Conservation (phyloP, 1,140 invertebrate species). For the Aphaenogaster floridana region DNA sequence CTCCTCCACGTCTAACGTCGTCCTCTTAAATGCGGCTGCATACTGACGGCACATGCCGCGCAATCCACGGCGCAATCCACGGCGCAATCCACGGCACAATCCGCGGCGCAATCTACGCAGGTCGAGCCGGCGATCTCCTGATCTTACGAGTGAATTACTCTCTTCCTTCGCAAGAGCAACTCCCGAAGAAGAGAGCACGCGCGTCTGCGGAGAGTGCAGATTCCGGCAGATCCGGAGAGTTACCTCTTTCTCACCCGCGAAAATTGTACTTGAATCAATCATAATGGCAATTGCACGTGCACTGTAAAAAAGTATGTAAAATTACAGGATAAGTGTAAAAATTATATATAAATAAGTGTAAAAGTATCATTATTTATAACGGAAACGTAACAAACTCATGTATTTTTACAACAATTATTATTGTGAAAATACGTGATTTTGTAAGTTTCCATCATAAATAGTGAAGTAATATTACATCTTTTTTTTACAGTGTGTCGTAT, state of each 20-base stretch:
- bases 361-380: too few relatives aligned
- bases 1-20: conserved; percentile 52
- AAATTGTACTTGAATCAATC: not conserved
- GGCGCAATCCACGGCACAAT: conserved; percentile 14
- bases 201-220: not conserved
- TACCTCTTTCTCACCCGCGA: not conserved
- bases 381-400: too few relatives aligned
- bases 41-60: conserved; percentile 55
- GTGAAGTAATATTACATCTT: too few relatives aligned
- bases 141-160: conserved; percentile 29
- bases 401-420: too few relatives aligned
- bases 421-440: too few relatives aligned
- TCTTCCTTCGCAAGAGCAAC: not conserved
- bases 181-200: conserved; percentile 5
- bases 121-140: conserved; percentile 8
- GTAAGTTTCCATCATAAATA: too few relatives aligned
- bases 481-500: too few relatives aligned
- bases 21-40: conserved; percentile 47
- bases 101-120: conserved; percentile 16
- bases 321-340: too few relatives aligned
- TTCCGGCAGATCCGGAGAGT: not conserved
- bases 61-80: conserved; percentile 18
- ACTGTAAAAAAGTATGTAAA: too few relatives aligned
- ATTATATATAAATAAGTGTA: too few relatives aligned
- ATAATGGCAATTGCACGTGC: not conserved